These are phyloP conservation scores for Lasiommata megera DNA, from an alignment of 2,888 invertebrate genomes.

Conservation along the genomic window DNA sequence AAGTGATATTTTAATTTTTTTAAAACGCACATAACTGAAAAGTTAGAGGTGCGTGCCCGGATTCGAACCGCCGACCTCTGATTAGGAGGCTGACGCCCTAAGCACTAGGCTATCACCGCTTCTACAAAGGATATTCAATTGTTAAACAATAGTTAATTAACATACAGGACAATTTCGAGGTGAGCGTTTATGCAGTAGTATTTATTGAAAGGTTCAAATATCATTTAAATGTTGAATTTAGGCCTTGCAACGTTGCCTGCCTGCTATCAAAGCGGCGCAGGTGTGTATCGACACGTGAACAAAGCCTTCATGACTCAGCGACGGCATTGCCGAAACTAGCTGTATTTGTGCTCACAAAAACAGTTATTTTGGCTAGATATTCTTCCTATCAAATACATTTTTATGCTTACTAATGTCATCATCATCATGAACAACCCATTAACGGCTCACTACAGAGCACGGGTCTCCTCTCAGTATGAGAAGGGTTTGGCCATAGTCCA, in stretches of 20 bases:
- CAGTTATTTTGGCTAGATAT: slow-evolving; percentile 14
- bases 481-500: too few relatives aligned
- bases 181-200: background rate
- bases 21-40: too few relatives aligned
- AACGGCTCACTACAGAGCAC: too few relatives aligned
- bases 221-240: slow-evolving; percentile 10
- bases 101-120: too few relatives aligned
- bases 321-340: slow-evolving; percentile 41
- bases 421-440: background rate
- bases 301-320: slow-evolving; percentile 54
- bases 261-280: slow-evolving; percentile 46
- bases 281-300: slow-evolving; percentile 56
- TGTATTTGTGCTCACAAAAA: slow-evolving; percentile 19
- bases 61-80: too few relatives aligned
- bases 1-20: too few relatives aligned
- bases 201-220: slow-evolving; percentile 13
- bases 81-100: too few relatives aligned
- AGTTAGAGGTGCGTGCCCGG: too few relatives aligned
- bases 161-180: background rate
- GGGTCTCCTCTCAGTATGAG: too few relatives aligned
- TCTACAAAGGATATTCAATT: too few relatives aligned
- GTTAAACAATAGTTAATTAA: too few relatives aligned
- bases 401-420: background rate
- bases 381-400: background rate
- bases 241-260: slow-evolving; percentile 21